Percentiles rank a stretch among this genome's conserved stretches.
phyloP scores from a whole-genome alignment of 2,888 invertebrate genomes.

The Schizaphis graminum region DNA sequence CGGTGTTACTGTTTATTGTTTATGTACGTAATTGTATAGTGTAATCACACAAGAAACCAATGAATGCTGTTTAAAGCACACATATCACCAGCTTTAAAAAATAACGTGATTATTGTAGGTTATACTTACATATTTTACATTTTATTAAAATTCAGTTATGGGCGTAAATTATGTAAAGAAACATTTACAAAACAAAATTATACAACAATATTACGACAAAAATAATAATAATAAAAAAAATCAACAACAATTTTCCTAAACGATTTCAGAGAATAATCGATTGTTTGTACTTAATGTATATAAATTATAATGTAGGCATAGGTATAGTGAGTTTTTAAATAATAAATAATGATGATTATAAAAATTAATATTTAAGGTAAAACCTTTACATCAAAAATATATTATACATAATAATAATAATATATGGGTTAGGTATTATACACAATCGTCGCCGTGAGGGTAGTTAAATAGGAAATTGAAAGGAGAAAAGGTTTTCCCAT shows the following conservation, averaged over 20 bases:
- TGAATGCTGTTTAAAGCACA: neutral
- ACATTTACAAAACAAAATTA: conserved; percentile 53
- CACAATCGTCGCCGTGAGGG: neutral
- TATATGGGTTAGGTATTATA: conserved; percentile 28
- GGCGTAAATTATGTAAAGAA: neutral
- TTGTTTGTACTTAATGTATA: conserved; percentile 18
- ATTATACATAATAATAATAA: conserved; percentile 12
- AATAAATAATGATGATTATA: conserved; percentile 41
- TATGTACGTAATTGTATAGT: neutral
- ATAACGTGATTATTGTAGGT: neutral
- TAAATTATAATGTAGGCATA: neutral
- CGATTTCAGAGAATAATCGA: neutral
- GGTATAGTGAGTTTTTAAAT: conserved; percentile 24
- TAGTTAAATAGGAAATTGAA: conserved; percentile 32
- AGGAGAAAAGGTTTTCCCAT: neutral
- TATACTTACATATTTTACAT: conserved; percentile 57
- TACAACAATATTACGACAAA: conserved; percentile 20
- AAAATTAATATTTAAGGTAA: conserved; percentile 31
- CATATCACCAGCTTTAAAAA: neutral
- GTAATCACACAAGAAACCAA: neutral
- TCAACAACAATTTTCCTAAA: conserved; percentile 39
- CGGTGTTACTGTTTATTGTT: neutral
- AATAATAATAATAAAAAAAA: conserved; percentile 25
- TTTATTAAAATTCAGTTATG: conserved; percentile 53
- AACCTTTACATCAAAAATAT: neutral